These are phyloP conservation scores for Talpa occidentalis DNA, from an alignment of 2,113 vertebrate species.

Conservation along the genomic window DNA sequence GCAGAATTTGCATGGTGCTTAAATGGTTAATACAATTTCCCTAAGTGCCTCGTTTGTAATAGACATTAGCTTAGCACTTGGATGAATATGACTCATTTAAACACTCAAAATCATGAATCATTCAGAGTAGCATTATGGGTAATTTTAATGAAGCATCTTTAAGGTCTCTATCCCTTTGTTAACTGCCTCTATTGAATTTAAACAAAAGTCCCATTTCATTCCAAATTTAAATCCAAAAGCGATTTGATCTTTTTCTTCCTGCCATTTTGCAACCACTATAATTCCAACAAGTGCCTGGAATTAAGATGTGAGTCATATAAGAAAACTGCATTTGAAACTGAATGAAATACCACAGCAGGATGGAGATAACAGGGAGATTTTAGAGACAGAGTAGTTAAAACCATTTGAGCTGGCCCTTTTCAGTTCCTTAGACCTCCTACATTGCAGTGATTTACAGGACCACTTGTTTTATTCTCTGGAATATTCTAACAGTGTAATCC, in stretches of 20 bases:
- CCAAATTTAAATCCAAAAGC: constrained; percentile 66
- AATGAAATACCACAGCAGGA: background rate
- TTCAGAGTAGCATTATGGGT: constrained; percentile 51
- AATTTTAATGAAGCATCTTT: constrained; percentile 69
- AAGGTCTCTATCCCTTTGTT: constrained; percentile 65
- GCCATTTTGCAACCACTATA: constrained; percentile 62
- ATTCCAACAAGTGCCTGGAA: constrained; percentile 60
- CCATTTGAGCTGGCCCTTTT: background rate
- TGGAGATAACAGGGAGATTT: background rate
- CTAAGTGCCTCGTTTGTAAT: constrained; percentile 23
- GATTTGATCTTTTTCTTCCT: constrained; percentile 68
- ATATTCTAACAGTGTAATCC: background rate
- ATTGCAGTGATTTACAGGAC: background rate
- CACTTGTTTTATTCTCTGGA: no score
- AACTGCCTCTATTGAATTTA: constrained; percentile 71
- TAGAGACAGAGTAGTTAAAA: background rate
- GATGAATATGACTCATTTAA: constrained; percentile 41
- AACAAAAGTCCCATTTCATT: constrained; percentile 68
- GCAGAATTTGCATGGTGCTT: background rate
- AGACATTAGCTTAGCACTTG: constrained; percentile 24
- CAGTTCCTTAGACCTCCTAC: background rate
- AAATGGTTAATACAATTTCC: constrained; percentile 31
- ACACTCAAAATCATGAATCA: constrained; percentile 39
- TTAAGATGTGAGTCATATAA: constrained; percentile 63
- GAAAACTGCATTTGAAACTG: background rate